Evolutionary conservation across 2,797 vertebrate species (phyloP), one percentile per base, ranked within the genome.

Genomic region (Odontamblyopus rebecca): DNA sequence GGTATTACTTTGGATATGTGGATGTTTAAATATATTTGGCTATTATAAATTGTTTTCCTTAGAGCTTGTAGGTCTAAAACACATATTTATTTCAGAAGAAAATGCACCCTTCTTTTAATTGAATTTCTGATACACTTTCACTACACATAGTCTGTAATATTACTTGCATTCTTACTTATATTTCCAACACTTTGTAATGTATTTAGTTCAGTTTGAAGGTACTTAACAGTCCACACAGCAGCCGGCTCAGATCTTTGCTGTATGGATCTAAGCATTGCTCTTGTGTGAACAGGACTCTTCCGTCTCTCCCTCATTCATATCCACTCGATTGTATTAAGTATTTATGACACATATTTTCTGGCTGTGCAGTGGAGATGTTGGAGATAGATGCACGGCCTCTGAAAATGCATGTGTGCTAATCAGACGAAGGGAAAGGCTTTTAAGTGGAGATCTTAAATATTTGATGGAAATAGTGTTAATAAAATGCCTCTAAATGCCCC

Each of bases 231-330:
- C 69, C 62, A 4, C 38, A 70, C 8, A 35, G 75, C 7, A 73
- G 60, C 79, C 75, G 60, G 68, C 60, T 79, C 79, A 5, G 73
- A 76, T 75, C 61, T 38, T 30, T 72, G 62, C 72, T 29, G 26
- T 60, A 72, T 38, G 67, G 74, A 60, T 69, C 9, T 57, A 0
- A 0, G 62, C 48, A 69, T 82, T 73, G 80, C 73, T 84, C 80
- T 79, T 83, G 81, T 84, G 78, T 67, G 75, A 62, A 64, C 74
- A 69, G 26, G 60, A 75, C 44, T 64, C 77, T 74, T 67, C 66
- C 19, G 29, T 73, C 79, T 23, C 44, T 23, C 51, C 78, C 69
- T 85, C 80, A 80, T 81, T 85, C 85, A 77, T 62, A 79, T 85
- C 74, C 67, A 41, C 53, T 63, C 59, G 73, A 30, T 78, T 71